A percentile compares a stretch with the other conserved stretches of the same genome.
phyloP scores from a whole-genome alignment of 2,113 vertebrate genomes.

The Poeciliopsis retropinna region DNA sequence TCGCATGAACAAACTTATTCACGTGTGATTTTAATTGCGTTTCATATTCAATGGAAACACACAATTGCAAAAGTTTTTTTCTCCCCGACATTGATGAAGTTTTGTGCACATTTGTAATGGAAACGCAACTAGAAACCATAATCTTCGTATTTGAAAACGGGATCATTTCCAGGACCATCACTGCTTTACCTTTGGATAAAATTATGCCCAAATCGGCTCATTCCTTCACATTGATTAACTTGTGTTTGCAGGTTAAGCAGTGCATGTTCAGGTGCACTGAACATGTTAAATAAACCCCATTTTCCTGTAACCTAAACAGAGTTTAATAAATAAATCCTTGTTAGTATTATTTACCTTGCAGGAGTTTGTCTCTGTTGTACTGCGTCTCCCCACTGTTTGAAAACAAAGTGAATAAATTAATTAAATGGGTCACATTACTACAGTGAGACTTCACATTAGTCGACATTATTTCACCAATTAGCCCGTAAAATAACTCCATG shows the following conservation, averaged over 20 bases:
- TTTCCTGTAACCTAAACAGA: background rate
- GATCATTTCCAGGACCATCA: background rate
- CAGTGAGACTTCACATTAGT: background rate
- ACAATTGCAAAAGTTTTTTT: too few species aligned
- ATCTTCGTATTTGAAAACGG: background rate
- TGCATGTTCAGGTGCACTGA: too few species aligned
- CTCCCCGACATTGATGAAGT: too few species aligned
- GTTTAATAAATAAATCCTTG: background rate
- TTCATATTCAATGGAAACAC: too few species aligned
- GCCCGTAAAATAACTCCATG: background rate
- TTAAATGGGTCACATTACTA: background rate
- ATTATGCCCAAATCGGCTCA: too few species aligned
- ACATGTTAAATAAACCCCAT: too few species aligned
- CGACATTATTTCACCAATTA: background rate
- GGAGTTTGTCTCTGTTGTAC: conserved; percentile 92
- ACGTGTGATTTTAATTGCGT: too few species aligned
- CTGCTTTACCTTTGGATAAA: background rate
- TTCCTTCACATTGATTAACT: too few species aligned
- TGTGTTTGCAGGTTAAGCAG: too few species aligned
- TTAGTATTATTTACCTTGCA: conserved; percentile 84
- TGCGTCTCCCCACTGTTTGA: conserved; percentile 89
- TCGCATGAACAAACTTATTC: too few species aligned
- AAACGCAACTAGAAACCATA: too few species aligned
- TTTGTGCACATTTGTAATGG: too few species aligned
- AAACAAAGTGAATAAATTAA: conserved; percentile 8